A percentile compares a stretch with the other conserved stretches of the same genome.
Conservation (phyloP, 2,113 vertebrate genomes). For the Nettapus auritus region DNA sequence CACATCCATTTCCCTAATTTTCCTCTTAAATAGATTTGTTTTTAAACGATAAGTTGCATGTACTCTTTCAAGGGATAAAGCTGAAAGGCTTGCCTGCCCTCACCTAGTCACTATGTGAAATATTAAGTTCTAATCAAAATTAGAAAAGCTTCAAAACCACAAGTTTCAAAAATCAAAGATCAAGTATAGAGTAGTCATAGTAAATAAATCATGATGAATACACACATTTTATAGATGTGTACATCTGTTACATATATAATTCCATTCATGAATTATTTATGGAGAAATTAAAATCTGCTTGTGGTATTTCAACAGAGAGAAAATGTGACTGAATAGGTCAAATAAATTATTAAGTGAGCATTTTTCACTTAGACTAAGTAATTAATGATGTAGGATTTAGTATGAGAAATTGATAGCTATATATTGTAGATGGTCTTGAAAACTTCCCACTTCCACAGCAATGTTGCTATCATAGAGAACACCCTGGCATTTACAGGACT, state of each 20-base stretch:
- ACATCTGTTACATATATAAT: not conserved
- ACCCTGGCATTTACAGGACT: not conserved
- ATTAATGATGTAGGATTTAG: not conserved
- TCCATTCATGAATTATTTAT: not conserved
- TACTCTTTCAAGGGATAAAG: not conserved
- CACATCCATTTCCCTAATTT: not conserved
- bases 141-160: not conserved
- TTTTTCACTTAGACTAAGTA: not conserved
- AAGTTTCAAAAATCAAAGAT: not conserved
- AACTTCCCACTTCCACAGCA: not conserved
- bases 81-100: not conserved
- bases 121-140: not conserved
- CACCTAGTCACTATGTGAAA: not conserved
- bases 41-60: not conserved
- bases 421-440: not conserved
- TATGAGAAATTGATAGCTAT: not conserved
- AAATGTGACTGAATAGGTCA: not conserved
- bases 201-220: not conserved
- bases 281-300: not conserved
- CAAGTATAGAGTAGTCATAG: not conserved
- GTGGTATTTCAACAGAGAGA: not conserved
- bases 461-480: not conserved
- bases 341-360: not conserved
- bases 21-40: not conserved
- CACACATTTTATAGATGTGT: not conserved